Base-by-base conservation (phyloP, 2,888 invertebrate species). In the Choristoneura rosaceana region DNA sequence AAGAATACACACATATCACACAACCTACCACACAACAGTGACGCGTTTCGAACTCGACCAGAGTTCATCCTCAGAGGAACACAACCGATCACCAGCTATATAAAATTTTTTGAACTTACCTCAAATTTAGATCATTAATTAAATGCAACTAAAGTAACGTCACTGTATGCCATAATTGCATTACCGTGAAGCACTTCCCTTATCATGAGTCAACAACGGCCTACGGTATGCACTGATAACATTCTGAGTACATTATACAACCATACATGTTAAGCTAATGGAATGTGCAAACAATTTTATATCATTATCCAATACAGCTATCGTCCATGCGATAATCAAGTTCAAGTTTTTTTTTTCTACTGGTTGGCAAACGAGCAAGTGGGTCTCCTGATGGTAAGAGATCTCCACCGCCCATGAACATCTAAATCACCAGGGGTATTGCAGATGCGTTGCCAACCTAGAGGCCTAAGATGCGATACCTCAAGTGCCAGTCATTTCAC, bases 221-320 rank as follows among this genome's bases (percentile, higher is more conserved):
- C 70, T 71, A 58, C 67, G 38, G 52, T 68, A 58, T 71, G 55
- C 61, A 34, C 62, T 63, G 67, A 71, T 71, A 67, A 71, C 12
- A 64, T 14, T 33, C 38, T 14, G 60, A 33, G 52, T 41, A 52
- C 9, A 15, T 33, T 68, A 17, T 63, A 45, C 33, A 50, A 38
- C 25, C 43, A 50, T 61, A 62, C 61, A 55, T 55, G 45, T 55
- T 10, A 33, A 12, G 14, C 17, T 66, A 60, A 52, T 71, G 65
- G 70, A 55, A 66, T 55, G 38, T 47, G 47, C 41, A 67, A 71
- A 68, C 71, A 71, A 17, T 34, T 55, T 62, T 38, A 14, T 58
- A 33, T 55, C 17, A 34, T 61, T 33, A 55, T 61, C 38, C 7
- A 2, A 34, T 52, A 61, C 52, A 61, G 0, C 12, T 63, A 47